Percentiles rank a stretch among this genome's conserved stretches.
phyloP scores from a whole-genome alignment of 2,888 invertebrate species.

The Drosophila testacea region DNA sequence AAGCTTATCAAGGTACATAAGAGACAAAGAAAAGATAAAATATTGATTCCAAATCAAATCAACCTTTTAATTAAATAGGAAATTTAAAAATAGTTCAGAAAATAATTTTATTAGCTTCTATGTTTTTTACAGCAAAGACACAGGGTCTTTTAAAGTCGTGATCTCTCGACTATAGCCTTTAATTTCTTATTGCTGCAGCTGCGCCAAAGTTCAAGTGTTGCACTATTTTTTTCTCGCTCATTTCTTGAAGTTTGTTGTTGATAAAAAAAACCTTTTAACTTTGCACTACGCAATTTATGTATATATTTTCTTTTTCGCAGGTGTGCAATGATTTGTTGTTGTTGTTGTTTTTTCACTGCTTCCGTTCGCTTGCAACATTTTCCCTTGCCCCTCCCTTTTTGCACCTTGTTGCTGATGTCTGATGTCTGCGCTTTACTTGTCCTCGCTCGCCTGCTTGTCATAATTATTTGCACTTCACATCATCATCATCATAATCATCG shows the following conservation, averaged over 20 bases:
- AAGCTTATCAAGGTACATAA: too few species aligned
- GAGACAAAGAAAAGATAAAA: too few species aligned
- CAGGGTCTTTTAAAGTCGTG: too few species aligned
- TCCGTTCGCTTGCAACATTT: constrained; percentile 50
- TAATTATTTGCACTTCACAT: constrained; percentile 80
- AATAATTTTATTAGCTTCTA: too few species aligned
- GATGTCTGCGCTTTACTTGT: constrained; percentile 31
- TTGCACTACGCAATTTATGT: constrained; percentile 54
- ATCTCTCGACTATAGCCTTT: too few species aligned
- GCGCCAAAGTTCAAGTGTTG: constrained; percentile 79
- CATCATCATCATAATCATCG: constrained; percentile 42
- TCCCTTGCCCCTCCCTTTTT: too few species aligned
- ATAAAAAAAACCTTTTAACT: constrained; percentile 7
- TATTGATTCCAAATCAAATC: too few species aligned
- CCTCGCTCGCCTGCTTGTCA: constrained; percentile 61
- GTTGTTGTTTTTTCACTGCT: constrained; percentile 52
- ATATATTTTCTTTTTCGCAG: constrained; percentile 49
- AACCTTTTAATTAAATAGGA: too few species aligned
- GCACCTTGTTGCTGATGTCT: constrained; percentile 10
- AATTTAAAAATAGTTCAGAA: too few species aligned
- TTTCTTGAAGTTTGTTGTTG: constrained; percentile 15
- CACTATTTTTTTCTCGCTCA: constrained; percentile 36
- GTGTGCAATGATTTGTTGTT: constrained; percentile 63
- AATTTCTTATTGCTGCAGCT: constrained; percentile 58
- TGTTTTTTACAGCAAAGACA: too few species aligned